A percentile compares a stretch with the other conserved stretches of the same genome.
These are phyloP conservation scores for Anoncus sp. DNA, from an alignment of 2,888 invertebrate species.

Conservation along the genomic window DNA sequence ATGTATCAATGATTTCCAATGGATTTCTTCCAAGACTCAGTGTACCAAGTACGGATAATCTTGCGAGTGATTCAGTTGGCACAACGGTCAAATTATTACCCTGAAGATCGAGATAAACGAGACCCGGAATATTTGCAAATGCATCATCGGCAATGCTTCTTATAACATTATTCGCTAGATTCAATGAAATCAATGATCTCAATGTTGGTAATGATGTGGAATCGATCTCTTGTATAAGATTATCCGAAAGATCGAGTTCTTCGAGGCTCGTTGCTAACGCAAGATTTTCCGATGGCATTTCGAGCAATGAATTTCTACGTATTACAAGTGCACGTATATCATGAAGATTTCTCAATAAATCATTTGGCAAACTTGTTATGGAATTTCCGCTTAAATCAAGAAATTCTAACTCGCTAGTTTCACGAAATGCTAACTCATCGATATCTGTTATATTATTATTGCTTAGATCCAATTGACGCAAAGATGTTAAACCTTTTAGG, in stretches of 20 bases:
- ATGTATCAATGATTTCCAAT: slow-evolving; percentile 88
- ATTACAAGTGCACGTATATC: slow-evolving; percentile 90
- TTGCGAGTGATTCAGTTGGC: slow-evolving; percentile 90
- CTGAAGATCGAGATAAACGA: slow-evolving; percentile 90
- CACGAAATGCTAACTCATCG: slow-evolving; percentile 90
- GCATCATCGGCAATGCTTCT: slow-evolving; percentile 89
- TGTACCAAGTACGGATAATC: slow-evolving; percentile 90
- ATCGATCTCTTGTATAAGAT: slow-evolving; percentile 90
- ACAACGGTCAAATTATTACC: slow-evolving; percentile 92
- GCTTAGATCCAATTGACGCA: slow-evolving; percentile 89
- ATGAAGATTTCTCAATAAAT: slow-evolving; percentile 88
- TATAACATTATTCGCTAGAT: slow-evolving; percentile 91
- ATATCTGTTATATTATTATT: slow-evolving; percentile 91
- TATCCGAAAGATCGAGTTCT: slow-evolving; percentile 90
- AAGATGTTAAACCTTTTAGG: slow-evolving; percentile 89
- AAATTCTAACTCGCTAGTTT: slow-evolving; percentile 89
- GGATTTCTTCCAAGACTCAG: slow-evolving; percentile 92
- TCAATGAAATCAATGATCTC: slow-evolving; percentile 88
- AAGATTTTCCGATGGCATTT: slow-evolving; percentile 89
- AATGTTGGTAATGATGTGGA: slow-evolving; percentile 90
- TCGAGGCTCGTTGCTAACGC: slow-evolving; percentile 88
- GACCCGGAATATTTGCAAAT: slow-evolving; percentile 89
- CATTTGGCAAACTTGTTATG: slow-evolving; percentile 89
- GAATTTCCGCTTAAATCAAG: slow-evolving; percentile 91
- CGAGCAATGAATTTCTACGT: slow-evolving; percentile 91